These are phyloP conservation scores for Alosa alosa DNA, from an alignment of 2,113 vertebrate genomes.

Conservation along the genomic window DNA sequence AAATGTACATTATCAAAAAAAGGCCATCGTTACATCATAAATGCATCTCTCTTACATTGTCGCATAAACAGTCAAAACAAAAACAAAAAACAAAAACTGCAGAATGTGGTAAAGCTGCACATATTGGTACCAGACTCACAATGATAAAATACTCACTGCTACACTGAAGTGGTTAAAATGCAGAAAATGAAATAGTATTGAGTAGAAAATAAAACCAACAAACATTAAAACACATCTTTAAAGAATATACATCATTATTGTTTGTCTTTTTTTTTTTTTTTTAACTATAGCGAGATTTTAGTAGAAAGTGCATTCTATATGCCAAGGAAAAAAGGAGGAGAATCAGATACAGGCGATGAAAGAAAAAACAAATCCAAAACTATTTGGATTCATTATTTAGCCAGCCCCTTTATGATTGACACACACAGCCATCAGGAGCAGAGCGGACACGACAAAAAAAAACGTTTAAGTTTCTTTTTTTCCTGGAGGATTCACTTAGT, in stretches of 20 bases:
- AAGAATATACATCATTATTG: constrained; percentile 74
- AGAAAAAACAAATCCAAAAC: constrained; percentile 8
- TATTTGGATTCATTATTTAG: not conserved
- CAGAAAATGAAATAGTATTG: constrained; percentile 73
- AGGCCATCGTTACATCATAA: constrained; percentile 65
- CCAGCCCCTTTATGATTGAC: constrained; percentile 12
- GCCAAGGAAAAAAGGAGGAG: constrained; percentile 73
- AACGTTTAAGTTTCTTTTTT: not conserved
- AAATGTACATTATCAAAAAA: constrained; percentile 83
- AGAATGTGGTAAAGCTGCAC: constrained; percentile 72
- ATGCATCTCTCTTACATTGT: constrained; percentile 45
- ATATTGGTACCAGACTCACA: constrained; percentile 78
- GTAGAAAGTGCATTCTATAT: constrained; percentile 86
- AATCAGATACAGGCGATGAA: constrained; percentile 48
- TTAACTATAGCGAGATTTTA: constrained; percentile 71
- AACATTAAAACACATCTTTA: constrained; percentile 70
- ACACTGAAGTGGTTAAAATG: constrained; percentile 83
- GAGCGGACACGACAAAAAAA: not conserved
- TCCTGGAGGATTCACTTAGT: not conserved
- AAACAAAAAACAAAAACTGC: constrained; percentile 58
- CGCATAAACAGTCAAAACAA: constrained; percentile 60
- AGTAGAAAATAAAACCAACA: constrained; percentile 35
- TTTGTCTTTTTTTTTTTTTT: constrained; percentile 54
- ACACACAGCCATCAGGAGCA: not conserved
- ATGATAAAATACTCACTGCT: constrained; percentile 83